Percentiles rank a stretch among this genome's conserved stretches.
phyloP scores from a whole-genome alignment of 2,113 vertebrate genomes.

The Tympanuchus pallidicinctus region DNA sequence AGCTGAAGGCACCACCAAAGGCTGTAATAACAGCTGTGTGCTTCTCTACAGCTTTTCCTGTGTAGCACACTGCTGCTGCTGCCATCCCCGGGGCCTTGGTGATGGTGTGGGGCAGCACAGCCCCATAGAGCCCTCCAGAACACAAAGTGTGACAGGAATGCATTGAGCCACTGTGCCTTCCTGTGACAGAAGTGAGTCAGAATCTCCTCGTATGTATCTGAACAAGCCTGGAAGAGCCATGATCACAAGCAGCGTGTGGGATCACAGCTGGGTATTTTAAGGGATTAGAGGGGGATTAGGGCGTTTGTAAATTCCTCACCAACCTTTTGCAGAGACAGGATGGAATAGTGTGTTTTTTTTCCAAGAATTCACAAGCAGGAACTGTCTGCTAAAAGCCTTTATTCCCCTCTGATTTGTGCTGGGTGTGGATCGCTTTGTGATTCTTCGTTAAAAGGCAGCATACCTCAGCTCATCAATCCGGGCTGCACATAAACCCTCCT shows the following conservation, averaged over 20 bases:
- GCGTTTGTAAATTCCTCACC: constrained; percentile 53
- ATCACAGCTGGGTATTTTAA: constrained; percentile 32
- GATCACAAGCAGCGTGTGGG: constrained; percentile 12
- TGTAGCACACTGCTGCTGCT: neutral
- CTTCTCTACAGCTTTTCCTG: neutral
- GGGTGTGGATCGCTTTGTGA: neutral
- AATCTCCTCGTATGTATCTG: constrained; percentile 1
- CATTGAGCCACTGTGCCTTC: neutral
- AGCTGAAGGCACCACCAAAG: constrained; percentile 36
- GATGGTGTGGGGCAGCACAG: neutral
- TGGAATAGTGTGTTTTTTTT: constrained; percentile 22
- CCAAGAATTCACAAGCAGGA: constrained; percentile 14
- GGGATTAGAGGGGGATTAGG: constrained; percentile 53
- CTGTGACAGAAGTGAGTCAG: neutral
- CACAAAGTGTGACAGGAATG: neutral
- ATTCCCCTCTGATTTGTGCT: neutral
- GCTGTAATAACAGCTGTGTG: neutral
- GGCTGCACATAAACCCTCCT: neutral
- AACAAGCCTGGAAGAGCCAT: constrained; percentile 11
- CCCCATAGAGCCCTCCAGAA: neutral
- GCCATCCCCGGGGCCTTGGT: neutral
- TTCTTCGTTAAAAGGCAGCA: neutral
- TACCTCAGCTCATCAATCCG: neutral
- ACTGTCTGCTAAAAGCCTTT: constrained; percentile 25
- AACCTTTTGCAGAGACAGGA: constrained; percentile 44